Base-by-base conservation (phyloP, 1,140 invertebrate genomes). In the Drosophila nebulosa region DNA sequence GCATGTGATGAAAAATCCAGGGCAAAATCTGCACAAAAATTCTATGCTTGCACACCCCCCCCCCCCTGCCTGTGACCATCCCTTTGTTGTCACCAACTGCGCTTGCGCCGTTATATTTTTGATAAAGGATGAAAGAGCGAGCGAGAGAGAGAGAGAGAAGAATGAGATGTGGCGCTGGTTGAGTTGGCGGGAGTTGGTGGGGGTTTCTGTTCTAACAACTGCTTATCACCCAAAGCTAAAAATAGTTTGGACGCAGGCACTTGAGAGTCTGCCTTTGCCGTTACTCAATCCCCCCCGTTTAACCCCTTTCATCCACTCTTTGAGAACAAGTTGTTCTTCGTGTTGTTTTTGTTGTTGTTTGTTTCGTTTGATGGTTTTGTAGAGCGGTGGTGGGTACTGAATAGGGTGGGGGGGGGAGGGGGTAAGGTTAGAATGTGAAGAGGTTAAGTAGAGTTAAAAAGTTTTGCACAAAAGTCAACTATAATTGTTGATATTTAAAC, bases 1-100 rank as follows among this genome's bases (percentile, higher is more conserved):
- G 81, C 78, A 86, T 85, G 80, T 86, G 59, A 76, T 80, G 62
- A 64, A 86, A 85, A 86, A 86, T 86, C 81, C 80, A 85, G 80
- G 80, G 74, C 80, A 78, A 71, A 80, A 63, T 80, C 80, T 85
- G 71, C 72, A 74, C 62, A 74, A 39, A 14, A 30, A 22, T 55
- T 14, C 39, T 67, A 32, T 32, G 30, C 30, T 32, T n/a, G n/a
- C n/a, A n/a, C n/a, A n/a, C n/a, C n/a, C n/a, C n/a, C n/a, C n/a
- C n/a, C n/a, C n/a, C n/a, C n/a, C n/a, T n/a, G n/a, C n/a, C 1
- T 32, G 0, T 12, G n/a, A 3, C 35, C 58, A 62, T 52, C 46
- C 76, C n/a, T n/a, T n/a, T n/a, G n/a, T n/a, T n/a, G 46, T 27
- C 39, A 50, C 52, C n/a, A 57, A 55, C 6, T 46, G 39, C 71